Conservation (phyloP, 2,888 invertebrate species). For the Ctenicera cuprea region DNA sequence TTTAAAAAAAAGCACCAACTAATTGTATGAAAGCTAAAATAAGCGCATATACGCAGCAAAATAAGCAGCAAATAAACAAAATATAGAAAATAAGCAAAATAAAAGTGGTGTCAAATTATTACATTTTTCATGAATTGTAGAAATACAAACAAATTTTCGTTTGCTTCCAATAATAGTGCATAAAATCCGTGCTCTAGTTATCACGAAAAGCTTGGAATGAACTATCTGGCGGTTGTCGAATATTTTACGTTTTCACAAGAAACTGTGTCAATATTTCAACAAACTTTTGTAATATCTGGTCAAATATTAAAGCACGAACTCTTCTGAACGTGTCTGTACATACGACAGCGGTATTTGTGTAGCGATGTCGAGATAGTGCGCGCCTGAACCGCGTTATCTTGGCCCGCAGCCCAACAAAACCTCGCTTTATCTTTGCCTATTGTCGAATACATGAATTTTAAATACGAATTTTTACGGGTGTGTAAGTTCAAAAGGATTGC, state of each 20-base stretch:
- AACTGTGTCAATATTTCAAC: slow-evolving; percentile 45
- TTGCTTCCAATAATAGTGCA: no score
- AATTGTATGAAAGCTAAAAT: no score
- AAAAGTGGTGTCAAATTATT: no score
- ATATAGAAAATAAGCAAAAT: no score
- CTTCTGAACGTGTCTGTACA: slow-evolving; percentile 53
- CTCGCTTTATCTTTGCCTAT: slow-evolving; percentile 58
- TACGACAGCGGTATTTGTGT: slow-evolving; percentile 63
- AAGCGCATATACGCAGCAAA: no score
- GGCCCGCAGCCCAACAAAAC: slow-evolving; percentile 57
- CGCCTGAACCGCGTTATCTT: slow-evolving; percentile 61
- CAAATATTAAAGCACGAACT: slow-evolving; percentile 52
- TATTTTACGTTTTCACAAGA: slow-evolving; percentile 42
- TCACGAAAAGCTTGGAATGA: neutral
- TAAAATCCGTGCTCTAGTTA: no score
- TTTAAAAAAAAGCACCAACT: no score
- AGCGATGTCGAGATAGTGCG: slow-evolving; percentile 61
- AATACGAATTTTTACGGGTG: slow-evolving; percentile 55
- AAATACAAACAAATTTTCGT: no score
- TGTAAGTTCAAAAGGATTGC: slow-evolving; percentile 49
- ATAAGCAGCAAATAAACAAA: no score
- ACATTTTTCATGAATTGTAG: no score
- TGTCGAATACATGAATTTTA: slow-evolving; percentile 64
- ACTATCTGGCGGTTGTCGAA: slow-evolving; percentile 29
- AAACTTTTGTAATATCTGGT: slow-evolving; percentile 48